Evolutionary conservation across 2,888 invertebrate species (phyloP).

Genomic region (Aphrophora alni): DNA sequence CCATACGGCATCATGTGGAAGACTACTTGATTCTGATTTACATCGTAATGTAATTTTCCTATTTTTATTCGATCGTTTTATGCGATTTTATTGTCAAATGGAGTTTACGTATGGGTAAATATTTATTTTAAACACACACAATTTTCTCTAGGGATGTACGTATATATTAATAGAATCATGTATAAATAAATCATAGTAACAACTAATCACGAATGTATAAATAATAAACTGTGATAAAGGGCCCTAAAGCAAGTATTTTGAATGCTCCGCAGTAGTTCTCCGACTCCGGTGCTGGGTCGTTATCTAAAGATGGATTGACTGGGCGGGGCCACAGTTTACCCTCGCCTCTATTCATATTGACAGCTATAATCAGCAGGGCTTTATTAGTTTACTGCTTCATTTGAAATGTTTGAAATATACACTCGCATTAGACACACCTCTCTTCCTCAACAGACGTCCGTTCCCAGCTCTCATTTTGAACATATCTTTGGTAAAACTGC

Average conservation of each 20-base stretch:
- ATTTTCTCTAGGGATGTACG: neutral
- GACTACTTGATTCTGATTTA: no score
- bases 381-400: constrained; percentile 9
- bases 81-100: no score
- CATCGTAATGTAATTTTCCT: no score
- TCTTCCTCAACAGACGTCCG: neutral
- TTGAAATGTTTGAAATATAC: constrained; percentile 6
- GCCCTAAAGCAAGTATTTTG: neutral
- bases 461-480: no score
- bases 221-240: neutral
- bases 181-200: neutral
- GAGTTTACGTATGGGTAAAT: no score
- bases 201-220: neutral
- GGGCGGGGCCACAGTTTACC: neutral
- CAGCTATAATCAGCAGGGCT: constrained; percentile 6
- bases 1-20: no score
- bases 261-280: neutral
- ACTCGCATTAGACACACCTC: neutral
- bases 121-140: no score
- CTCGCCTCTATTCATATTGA: constrained; percentile 6
- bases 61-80: no score
- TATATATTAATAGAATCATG: neutral
- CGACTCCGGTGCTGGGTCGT: neutral
- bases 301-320: constrained; percentile 1
- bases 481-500: no score